Evolutionary conservation across 2,797 vertebrate genomes (phyloP), one percentile per base, ranked within the genome.

Genomic region (Microtus agrestis): DNA sequence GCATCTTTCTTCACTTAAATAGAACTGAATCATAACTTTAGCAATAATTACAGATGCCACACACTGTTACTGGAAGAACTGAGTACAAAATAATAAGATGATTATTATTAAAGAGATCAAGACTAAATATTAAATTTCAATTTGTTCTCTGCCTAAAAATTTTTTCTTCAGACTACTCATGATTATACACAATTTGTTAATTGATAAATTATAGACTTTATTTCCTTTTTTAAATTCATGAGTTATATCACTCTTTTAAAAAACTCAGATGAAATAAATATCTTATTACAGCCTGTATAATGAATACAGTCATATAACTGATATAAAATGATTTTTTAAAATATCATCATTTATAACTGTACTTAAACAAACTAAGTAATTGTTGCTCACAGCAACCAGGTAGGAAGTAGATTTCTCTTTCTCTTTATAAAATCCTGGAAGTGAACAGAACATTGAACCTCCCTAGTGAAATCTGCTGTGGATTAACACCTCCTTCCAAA

Each of bases 151-250:
- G 14, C 43, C 27, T 37, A 84, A 78, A 79, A 79, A 51, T 82
- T 86, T 86, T 86, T 69, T 69, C 15, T 91, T 59, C 14, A n/a
- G 82, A 87, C 25, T 91, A 34, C 37, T 46, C 34, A 43, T 43
- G 69, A 94, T 65, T 95, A 34, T 89, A 61, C 10, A 94, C 73
- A 61, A 95, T 74, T 94, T 87, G 76, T 59, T 34, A 96, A 91
- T 40, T 76, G 34, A 29, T 79, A 77, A 94, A 63, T n/a, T 94
- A 91, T 51, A 54, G 48, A 77, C 71, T 51, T 46, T 29, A 51
- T 91, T 93, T 96, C 71, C 23, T 69, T 69, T 94, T 89, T 9
- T 67, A 77, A 46, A 82, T 4, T 48, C 65, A 69, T 65, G 13
- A 94, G 77, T 63, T 76, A 88, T 59, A 43, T 1, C 6, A 71